A percentile compares a stretch with the other conserved stretches of the same genome.
These are phyloP conservation scores for Karalla daura DNA, from an alignment of 2,797 vertebrate species.

Conservation along the genomic window DNA sequence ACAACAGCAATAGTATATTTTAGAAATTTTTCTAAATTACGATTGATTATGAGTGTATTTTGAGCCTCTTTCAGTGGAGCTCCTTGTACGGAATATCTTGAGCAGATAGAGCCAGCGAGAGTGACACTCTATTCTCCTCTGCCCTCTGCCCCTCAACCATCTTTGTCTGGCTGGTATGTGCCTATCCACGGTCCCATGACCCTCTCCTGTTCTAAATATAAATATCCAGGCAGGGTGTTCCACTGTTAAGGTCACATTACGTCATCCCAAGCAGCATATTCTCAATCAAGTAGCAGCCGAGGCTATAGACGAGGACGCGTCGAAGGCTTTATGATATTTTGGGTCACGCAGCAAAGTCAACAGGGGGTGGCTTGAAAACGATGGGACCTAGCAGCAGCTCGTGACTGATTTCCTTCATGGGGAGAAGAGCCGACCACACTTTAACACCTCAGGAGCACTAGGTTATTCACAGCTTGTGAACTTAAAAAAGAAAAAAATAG, in stretches of 20 bases:
- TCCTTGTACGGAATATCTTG: conserved; percentile 44
- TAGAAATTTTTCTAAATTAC: background rate
- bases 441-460: background rate
- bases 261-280: conserved; percentile 48
- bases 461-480: background rate
- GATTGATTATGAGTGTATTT: conserved; percentile 9
- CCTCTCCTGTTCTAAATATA: conserved; percentile 71
- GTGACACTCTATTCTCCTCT: no score
- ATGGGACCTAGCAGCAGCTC: background rate
- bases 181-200: conserved; percentile 60
- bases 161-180: conserved; percentile 73
- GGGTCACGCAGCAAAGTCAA: conserved; percentile 11
- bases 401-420: background rate
- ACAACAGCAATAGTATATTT: background rate
- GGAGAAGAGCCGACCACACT: background rate
- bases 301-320: background rate
- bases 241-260: conserved; percentile 68
- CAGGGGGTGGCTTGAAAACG: conserved; percentile 5
- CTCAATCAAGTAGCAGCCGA: conserved; percentile 29
- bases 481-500: background rate
- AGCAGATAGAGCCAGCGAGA: conserved; percentile 27
- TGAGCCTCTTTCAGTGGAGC: conserved; percentile 1
- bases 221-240: conserved; percentile 31
- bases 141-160: conserved; percentile 54
- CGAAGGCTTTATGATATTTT: conserved; percentile 34